Base-by-base conservation (phyloP, 2,113 vertebrate genomes). In the Atractosteus spatula region DNA sequence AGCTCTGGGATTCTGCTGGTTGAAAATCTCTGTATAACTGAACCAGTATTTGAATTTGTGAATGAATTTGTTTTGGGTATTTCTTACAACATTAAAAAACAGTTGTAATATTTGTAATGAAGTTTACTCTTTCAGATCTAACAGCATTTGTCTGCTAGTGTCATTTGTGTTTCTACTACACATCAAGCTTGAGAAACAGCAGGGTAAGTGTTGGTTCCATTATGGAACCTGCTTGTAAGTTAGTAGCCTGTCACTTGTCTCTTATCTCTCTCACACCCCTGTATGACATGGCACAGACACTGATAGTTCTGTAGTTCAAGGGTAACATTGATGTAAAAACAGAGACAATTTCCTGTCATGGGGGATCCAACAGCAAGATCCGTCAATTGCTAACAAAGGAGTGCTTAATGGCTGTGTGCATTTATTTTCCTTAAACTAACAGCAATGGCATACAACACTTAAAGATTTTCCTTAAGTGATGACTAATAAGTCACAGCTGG, bases 121-220 rank as follows among this genome's bases (percentile, higher is more conserved):
- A 29, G 29, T 29, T 2, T 29, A 29, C 29, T 29, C 29, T 29
- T 29, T 29, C 29, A 29, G 29, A 29, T 29, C 29, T 29, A 29
- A 29, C 29, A 29, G 29, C 29, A 29, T 29, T 29, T 29, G 29
- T 29, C 29, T 29, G 29, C 29, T 29, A 1, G 29, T 29, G 29
- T 29, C 29, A 29, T 29, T 29, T 29, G 29, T 29, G 29, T 29
- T 29, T 29, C 29, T 29, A 29, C 29, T 29, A 29, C 29, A 29
- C 47, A 2, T 51, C 47, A 5, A 7, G 5, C 5, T 51, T 51
- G 47, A 51, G 47, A 51, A 51, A 51, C 10, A 7, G 10, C 10
- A 51, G 47, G 47, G 47, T 10, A 62, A 82, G 79, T 78, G 83
- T 80, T 81, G 17, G 74, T 62, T 14, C 61, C 61, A 41, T 70